Conservation (phyloP, 2,888 invertebrate species). For the Acleris emargana region DNA sequence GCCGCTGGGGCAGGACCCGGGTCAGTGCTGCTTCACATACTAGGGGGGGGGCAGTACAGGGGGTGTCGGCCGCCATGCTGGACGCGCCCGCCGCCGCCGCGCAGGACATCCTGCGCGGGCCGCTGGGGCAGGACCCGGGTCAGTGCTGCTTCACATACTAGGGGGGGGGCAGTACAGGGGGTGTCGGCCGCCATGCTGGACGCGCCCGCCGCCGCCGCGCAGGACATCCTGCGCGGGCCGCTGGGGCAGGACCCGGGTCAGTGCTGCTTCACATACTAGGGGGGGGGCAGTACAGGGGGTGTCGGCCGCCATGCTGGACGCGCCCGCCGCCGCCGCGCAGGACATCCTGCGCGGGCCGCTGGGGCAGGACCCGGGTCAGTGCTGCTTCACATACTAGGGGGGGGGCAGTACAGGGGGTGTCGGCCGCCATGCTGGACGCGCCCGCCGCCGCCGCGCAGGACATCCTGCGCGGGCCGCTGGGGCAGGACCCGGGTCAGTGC, state of each 20-base stretch:
- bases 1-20: constrained; percentile 71
- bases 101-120: constrained; percentile 85
- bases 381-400: too few species aligned
- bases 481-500: constrained; percentile 66
- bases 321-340: constrained; percentile 86
- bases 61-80: constrained; percentile 90
- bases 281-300: too few species aligned
- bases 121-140: constrained; percentile 73
- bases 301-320: constrained; percentile 90
- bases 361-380: constrained; percentile 69
- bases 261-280: constrained; percentile 3
- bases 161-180: too few species aligned
- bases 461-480: constrained; percentile 78
- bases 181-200: constrained; percentile 91
- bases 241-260: constrained; percentile 71
- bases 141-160: constrained; percentile 16
- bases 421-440: constrained; percentile 91
- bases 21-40: constrained; percentile 45
- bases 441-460: constrained; percentile 87
- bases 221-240: constrained; percentile 85
- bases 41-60: too few species aligned
- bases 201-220: constrained; percentile 86
- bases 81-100: constrained; percentile 88
- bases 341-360: constrained; percentile 84
- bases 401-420: too few species aligned